Conservation (phyloP, 2,113 vertebrate genomes). For the Laterallus jamaicensis region DNA sequence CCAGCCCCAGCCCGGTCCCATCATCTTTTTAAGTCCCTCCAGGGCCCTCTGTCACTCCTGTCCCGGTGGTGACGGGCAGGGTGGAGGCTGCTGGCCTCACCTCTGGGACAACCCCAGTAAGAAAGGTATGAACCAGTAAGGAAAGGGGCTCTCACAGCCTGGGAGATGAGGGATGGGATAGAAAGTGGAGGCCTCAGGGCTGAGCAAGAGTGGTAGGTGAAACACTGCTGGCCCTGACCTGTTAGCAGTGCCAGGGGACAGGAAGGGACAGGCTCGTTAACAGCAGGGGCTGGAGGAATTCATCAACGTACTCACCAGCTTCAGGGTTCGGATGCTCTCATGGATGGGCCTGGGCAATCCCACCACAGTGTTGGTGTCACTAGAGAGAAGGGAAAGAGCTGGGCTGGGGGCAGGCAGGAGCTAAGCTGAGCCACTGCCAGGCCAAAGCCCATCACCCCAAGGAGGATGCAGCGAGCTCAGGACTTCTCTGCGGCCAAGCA, state of each 20-base stretch:
- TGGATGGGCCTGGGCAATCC: constrained; percentile 96
- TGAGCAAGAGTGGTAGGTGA: background rate
- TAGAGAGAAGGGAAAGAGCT: constrained; percentile 63
- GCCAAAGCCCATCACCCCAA: background rate
- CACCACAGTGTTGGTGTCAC: constrained; percentile 95
- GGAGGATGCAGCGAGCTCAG: background rate
- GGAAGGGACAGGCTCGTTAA: no score
- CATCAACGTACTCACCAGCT: constrained; percentile 79
- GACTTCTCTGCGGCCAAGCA: rapidly evolving
- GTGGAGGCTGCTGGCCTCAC: background rate
- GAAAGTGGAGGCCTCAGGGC: background rate
- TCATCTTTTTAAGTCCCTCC: background rate
- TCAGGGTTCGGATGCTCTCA: constrained; percentile 95
- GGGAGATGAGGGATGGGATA: background rate
- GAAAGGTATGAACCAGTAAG: background rate
- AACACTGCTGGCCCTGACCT: background rate
- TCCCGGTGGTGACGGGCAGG: background rate
- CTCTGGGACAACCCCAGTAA: background rate
- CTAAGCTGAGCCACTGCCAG: background rate
- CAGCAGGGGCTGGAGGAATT: background rate
- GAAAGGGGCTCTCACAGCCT: background rate
- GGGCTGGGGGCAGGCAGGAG: background rate
- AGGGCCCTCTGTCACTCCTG: background rate
- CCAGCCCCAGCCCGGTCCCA: background rate
- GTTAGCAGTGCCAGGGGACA: no score